Conservation (phyloP, 1,140 invertebrate genomes). For the Caenorhabditis latens region DNA sequence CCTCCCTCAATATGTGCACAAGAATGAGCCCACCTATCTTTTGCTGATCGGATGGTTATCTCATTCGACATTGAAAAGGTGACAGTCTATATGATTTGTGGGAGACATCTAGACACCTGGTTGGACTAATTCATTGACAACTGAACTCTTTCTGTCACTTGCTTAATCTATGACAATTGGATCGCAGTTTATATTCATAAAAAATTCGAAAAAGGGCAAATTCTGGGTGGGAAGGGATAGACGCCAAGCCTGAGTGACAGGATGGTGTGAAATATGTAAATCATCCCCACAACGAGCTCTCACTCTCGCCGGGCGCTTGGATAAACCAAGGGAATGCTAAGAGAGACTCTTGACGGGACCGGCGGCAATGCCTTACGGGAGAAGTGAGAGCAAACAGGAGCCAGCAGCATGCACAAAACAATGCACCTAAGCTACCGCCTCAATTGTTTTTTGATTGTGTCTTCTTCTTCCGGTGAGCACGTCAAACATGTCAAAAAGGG, state of each 20-base stretch:
- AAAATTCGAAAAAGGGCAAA: constrained; percentile 50
- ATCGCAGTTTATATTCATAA: constrained; percentile 34
- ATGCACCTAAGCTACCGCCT: background rate
- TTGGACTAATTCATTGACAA: background rate
- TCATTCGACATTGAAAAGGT: background rate
- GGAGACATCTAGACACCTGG: constrained; percentile 1
- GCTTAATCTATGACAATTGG: background rate
- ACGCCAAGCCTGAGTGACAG: background rate
- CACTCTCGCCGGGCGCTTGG: background rate
- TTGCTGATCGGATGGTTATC: background rate
- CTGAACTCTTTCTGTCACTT: background rate
- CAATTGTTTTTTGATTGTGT: constrained; percentile 52
- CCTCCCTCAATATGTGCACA: background rate
- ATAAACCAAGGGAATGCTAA: constrained; percentile 40
- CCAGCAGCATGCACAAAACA: constrained; percentile 14
- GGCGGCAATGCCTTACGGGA: constrained; percentile 40
- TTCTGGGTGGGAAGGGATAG: background rate
- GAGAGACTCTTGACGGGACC: constrained; percentile 31
- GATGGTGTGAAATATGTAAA: constrained; percentile 54
- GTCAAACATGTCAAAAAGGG: constrained; percentile 54
- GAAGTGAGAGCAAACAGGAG: constrained; percentile 44
- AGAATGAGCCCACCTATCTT: background rate
- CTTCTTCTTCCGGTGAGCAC: constrained; percentile 49
- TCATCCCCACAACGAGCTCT: constrained; percentile 4
- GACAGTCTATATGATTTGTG: background rate